Evolutionary conservation across 1,140 invertebrate species (phyloP), one percentile per base, ranked within the genome.

Genomic region (Hydropsyche tenuis): DNA sequence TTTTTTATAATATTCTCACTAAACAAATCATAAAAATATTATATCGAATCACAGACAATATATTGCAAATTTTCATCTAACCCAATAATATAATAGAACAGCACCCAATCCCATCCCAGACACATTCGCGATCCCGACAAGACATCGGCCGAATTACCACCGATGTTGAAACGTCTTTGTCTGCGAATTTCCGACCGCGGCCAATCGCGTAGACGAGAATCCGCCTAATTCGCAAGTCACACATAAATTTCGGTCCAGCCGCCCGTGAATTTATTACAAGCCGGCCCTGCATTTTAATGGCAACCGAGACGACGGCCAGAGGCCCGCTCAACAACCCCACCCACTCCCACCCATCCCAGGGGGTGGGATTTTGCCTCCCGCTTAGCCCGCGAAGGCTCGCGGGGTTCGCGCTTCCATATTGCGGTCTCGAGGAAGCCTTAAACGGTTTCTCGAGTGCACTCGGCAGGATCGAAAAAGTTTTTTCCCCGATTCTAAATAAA

Each of bases 391-490:
- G 56, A 46, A 6, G 48, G 22, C 25, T 25, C n/a, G n/a, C 56
- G 65, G 45, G 45, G 68, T 53, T 56, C 56, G 68, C 56, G 25
- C 37, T 64, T 18, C 69, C 46, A 71, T 56, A 60, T 71, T 71
- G 53, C 14, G 46, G 69, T 48, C 56, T 70, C 25, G 37, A 68
- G 27, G 64, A 22, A 53, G 45, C 53, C 45, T 69, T 73, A 73
- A 73, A 73, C 51, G 72, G 72, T 69, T 73, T 68, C 72, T 69
- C 43, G 51, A 73, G 72, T 73, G 72, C 72, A 73, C 72, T 73
- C 68, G 66, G 23, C 51, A 23, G 56, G 65, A 73, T 73, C 72
- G 72, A 73, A 73, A 73, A 73, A 73, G 23, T 73, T 73, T 65
- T n/a, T 51, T 37, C n/a, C 20, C n/a, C 48, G 48, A 53, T 53